These are phyloP conservation scores for Parelbella ahira DNA, from an alignment of 2,888 invertebrate genomes.

Conservation along the genomic window DNA sequence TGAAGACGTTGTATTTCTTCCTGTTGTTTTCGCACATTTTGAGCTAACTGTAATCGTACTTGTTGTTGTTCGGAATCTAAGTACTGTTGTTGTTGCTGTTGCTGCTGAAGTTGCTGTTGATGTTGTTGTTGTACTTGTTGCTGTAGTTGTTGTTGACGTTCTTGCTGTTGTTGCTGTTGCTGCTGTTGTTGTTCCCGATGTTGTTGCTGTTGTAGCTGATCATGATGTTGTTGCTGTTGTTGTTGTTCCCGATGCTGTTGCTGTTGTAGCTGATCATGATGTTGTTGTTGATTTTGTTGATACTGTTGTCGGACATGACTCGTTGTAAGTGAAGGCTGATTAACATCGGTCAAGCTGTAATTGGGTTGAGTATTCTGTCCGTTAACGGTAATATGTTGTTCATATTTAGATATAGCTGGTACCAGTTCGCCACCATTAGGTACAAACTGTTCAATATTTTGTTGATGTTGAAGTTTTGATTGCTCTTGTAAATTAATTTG, in stretches of 20 bases:
- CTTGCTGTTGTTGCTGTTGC: constrained; percentile 42
- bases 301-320: constrained; percentile 35
- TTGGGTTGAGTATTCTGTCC: constrained; percentile 51
- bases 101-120: constrained; percentile 40
- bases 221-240: constrained; percentile 33
- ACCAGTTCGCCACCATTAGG: constrained; percentile 87
- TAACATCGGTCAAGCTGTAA: constrained; percentile 47
- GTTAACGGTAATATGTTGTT: constrained; percentile 86
- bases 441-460: constrained; percentile 70
- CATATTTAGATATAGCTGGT: constrained; percentile 88
- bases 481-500: constrained; percentile 50
- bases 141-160: constrained; percentile 44
- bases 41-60: constrained; percentile 62
- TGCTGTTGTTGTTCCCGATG: constrained; percentile 39
- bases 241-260: constrained; percentile 36
- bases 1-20: constrained; percentile 76
- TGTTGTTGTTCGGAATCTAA: constrained; percentile 64
- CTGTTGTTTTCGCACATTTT: constrained; percentile 75
- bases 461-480: constrained; percentile 57
- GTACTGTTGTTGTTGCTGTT: constrained; percentile 60
- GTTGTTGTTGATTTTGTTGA: constrained; percentile 45
- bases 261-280: constrained; percentile 38
- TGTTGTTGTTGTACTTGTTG: constrained; percentile 43
- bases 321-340: constrained; percentile 35
- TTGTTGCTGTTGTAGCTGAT: constrained; percentile 36